Evolutionary conservation across 2,888 invertebrate species (phyloP), one percentile per base, ranked within the genome.

Genomic region (Nephrocerus scutellatus): DNA sequence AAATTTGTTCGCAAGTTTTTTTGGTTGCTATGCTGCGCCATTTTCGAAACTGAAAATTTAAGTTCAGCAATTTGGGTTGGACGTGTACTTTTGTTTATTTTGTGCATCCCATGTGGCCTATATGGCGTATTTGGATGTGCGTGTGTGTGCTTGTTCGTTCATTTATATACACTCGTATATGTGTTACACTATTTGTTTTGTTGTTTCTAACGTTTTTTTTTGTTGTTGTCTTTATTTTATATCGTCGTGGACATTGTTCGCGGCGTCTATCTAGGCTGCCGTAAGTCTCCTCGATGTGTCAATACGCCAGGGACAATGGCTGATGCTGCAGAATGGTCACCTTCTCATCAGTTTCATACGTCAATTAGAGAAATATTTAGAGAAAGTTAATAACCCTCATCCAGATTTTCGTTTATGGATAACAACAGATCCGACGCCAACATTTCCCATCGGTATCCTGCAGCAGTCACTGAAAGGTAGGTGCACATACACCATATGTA

Each of bases 301-400:
- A 0, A 74, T 82, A 9, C 70, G 74, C 1, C 77, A 82, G 59
- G 93, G 93, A 0, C 83, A 85, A 56, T 93, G 93, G 93, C 68
- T 93, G 44, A 85, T 93, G 77, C 73, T 91, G 16, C 92, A 92
- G 71, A 93, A 93, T 70, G 93, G 91, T 46, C 93, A 93, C 62
- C 70, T 93, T 32, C 69, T 92, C 16, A 74, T 90, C 8, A 72
- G 76, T 5, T 92, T 92, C 71, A 74, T 91, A 5, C 74, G 79
- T 14, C 79, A 79, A 47, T 68, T 93, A 48, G 92, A 92, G 66
- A 91, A 91, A 59, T 76, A 79, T 49, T 67, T 93, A 34, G 91
- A 91, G 58, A 73, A 79, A 62, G 74, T 86, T 56, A 76, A 72
- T 39, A 82, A 82, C 53, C 87, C 89, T 0, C 90, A 93, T 71